Evolutionary conservation across 2,113 vertebrate genomes (phyloP).

Genomic region (Petrocephalus zakoni): DNA sequence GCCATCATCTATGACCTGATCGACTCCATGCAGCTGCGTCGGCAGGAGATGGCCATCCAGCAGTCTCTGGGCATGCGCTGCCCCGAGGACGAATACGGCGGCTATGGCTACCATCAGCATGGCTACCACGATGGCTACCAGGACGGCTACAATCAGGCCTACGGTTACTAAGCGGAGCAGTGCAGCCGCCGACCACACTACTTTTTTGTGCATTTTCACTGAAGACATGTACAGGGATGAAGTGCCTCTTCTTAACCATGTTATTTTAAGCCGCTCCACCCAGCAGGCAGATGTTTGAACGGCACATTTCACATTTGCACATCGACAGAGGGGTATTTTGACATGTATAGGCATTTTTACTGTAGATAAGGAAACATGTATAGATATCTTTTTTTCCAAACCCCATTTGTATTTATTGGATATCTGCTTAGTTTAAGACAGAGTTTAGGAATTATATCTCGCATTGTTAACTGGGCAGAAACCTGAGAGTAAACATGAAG

Average conservation of each 20-base stretch:
- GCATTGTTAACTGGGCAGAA: slow-evolving; percentile 10
- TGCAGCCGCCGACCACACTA: slow-evolving; percentile 27
- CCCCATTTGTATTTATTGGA: slow-evolving; percentile 64
- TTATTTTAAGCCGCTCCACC: slow-evolving; percentile 16
- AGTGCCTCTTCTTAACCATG: slow-evolving; percentile 24
- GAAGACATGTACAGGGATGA: slow-evolving; percentile 11
- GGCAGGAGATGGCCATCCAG: slow-evolving; percentile 99
- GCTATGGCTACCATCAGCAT: slow-evolving; percentile 90
- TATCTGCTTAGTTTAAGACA: slow-evolving; percentile 41
- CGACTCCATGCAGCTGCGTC: slow-evolving; percentile 96
- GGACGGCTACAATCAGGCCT: slow-evolving; percentile 86
- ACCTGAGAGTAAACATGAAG: slow-evolving; percentile 25
- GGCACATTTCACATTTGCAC: not conserved
- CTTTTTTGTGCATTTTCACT: slow-evolving; percentile 1
- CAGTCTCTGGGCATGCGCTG: slow-evolving; percentile 95
- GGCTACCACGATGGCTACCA: slow-evolving; percentile 93
- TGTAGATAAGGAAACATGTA: slow-evolving; percentile 52
- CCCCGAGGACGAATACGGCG: slow-evolving; percentile 90
- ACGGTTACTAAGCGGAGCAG: slow-evolving; percentile 71
- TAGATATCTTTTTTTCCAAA: slow-evolving; percentile 35
- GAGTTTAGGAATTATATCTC: slow-evolving; percentile 27
- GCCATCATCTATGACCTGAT: slow-evolving; percentile 94
- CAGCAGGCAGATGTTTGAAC: slow-evolving; percentile 19
- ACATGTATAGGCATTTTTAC: slow-evolving; percentile 39
- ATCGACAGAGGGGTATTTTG: slow-evolving; percentile 24